Percentiles rank a stretch among this genome's conserved stretches.
Conservation (phyloP, 2,113 vertebrate species). For the Hippocampus barbouri region DNA sequence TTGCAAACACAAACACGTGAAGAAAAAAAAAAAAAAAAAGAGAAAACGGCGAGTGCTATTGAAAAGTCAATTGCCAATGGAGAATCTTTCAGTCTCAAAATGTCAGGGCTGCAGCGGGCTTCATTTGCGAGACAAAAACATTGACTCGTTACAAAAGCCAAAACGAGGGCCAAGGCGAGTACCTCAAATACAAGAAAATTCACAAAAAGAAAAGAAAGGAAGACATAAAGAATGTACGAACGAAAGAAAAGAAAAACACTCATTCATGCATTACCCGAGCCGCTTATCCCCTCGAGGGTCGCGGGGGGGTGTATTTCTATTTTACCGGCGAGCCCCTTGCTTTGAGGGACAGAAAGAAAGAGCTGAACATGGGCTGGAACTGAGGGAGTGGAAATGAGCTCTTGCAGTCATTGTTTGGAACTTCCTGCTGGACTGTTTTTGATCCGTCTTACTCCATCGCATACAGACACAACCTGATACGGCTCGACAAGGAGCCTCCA, state of each 20-base stretch:
- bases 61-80: constrained; percentile 4
- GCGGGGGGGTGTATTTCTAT: background rate
- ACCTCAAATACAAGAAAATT: background rate
- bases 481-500: constrained; percentile 6
- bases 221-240: background rate
- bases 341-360: background rate
- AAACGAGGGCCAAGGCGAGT: background rate
- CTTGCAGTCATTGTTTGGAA: constrained; percentile 41
- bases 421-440: constrained; percentile 44
- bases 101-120: background rate
- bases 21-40: background rate
- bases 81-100: background rate
- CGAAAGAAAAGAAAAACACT: background rate
- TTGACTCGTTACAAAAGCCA: constrained; percentile 4
- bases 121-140: background rate
- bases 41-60: constrained; percentile 10
- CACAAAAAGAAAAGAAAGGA: background rate
- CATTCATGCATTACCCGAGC: too few species aligned
- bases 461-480: constrained; percentile 31
- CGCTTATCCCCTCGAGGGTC: too few species aligned
- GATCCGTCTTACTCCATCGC: background rate
- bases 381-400: constrained; percentile 16
- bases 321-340: background rate
- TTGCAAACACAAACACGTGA: constrained; percentile 24
- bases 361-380: background rate